Conservation (phyloP, 1,140 invertebrate species). For the Leptinotarsa lineolata region DNA sequence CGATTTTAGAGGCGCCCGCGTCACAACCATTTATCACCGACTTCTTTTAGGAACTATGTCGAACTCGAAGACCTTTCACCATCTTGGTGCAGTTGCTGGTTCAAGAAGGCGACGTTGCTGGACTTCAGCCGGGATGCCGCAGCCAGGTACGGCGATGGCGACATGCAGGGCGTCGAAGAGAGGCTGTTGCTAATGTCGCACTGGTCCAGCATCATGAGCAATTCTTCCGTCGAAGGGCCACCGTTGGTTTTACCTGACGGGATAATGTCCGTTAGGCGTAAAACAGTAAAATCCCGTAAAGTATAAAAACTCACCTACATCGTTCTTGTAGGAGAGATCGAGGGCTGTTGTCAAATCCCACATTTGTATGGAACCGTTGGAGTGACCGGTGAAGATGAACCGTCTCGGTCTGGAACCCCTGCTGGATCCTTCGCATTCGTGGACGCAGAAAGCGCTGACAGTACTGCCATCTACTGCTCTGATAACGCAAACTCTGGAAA, state of each 20-base stretch:
- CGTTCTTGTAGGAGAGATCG: constrained; percentile 74
- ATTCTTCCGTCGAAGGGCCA: constrained; percentile 87
- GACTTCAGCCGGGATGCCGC: constrained; percentile 71
- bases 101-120: constrained; percentile 74
- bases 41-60: constrained; percentile 4
- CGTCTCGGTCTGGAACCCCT: constrained; percentile 84
- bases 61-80: constrained; percentile 38
- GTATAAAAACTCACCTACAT: constrained; percentile 59
- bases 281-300: not conserved
- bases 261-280: not conserved
- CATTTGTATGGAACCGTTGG: constrained; percentile 94
- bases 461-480: constrained; percentile 92
- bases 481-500: constrained; percentile 87
- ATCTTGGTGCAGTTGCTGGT: constrained; percentile 63
- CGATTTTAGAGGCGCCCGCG: no score
- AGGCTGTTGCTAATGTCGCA: constrained; percentile 87
- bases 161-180: constrained; percentile 83
- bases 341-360: constrained; percentile 97
- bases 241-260: constrained; percentile 64
- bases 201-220: constrained; percentile 87
- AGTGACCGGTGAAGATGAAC: constrained; percentile 94
- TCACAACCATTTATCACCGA: no score
- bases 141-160: constrained; percentile 73
- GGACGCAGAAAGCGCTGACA: constrained; percentile 94
- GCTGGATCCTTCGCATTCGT: constrained; percentile 94